Evolutionary conservation across 2,797 vertebrate genomes (phyloP).

Genomic region (Halcyon badia): DNA sequence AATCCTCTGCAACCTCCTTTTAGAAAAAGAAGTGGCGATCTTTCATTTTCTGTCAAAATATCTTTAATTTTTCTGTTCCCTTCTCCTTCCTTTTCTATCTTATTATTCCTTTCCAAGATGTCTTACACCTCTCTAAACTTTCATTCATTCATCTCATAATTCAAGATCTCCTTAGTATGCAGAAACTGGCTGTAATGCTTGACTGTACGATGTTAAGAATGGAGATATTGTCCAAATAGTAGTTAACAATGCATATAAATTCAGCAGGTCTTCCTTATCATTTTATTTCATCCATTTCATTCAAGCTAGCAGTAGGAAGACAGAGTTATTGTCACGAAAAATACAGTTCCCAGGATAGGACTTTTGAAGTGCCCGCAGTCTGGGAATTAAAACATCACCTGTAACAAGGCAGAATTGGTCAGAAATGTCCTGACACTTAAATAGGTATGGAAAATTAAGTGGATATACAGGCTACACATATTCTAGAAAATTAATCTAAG

Average conservation of each 20-base stretch:
- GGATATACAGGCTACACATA: not conserved
- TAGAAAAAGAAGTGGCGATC: not conserved
- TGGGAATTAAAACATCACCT: constrained; percentile 42
- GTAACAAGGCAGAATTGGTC: not conserved
- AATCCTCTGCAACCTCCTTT: not conserved
- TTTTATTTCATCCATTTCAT: constrained; percentile 21
- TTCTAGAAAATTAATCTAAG: not conserved
- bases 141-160: not conserved
- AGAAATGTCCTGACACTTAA: not conserved
- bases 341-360: not conserved
- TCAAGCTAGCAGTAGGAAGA: not conserved
- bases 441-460: not conserved
- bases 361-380: not conserved
- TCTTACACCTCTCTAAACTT: not conserved
- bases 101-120: not conserved
- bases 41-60: not conserved
- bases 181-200: not conserved
- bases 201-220: not conserved
- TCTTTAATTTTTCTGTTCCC: not conserved
- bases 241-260: constrained; percentile 16
- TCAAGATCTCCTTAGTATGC: not conserved
- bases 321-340: constrained; percentile 25
- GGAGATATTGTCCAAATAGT: constrained; percentile 19
- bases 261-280: not conserved
- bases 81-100: not conserved